A percentile compares a stretch with the other conserved stretches of the same genome.
Conservation (phyloP, 2,888 invertebrate genomes). For the Acronicta leporina region DNA sequence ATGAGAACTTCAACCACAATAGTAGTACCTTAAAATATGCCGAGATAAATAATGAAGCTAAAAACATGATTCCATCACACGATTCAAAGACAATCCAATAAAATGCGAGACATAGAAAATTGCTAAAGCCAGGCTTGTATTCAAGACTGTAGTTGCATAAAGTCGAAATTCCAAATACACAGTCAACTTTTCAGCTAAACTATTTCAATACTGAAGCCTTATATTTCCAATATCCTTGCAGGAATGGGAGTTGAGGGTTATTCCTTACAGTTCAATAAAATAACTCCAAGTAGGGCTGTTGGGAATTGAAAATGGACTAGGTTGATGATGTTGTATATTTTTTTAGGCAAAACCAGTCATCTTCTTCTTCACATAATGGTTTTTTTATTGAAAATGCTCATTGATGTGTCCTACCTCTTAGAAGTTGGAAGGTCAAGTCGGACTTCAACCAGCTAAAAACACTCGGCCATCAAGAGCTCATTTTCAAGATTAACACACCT, state of each 20-base stretch:
- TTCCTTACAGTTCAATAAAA: constrained; percentile 27
- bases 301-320: neutral
- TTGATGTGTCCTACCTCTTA: no score
- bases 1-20: no score
- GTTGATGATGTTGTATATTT: neutral
- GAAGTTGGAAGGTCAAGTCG: no score
- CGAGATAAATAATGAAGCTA: constrained; percentile 5
- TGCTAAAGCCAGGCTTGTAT: constrained; percentile 20
- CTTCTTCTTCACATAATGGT: no score
- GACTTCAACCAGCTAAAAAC: no score
- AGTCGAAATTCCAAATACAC: constrained; percentile 42
- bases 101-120: constrained; percentile 21
- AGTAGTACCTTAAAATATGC: no score
- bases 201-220: constrained; percentile 57
- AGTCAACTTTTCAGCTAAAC: constrained; percentile 45
- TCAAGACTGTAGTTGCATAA: constrained; percentile 23
- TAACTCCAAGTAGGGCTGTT: constrained; percentile 10
- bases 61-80: constrained; percentile 6
- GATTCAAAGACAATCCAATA: constrained; percentile 29
- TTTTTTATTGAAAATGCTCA: no score
- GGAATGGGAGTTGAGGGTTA: constrained; percentile 32
- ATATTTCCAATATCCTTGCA: constrained; percentile 53
- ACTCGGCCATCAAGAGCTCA: no score
- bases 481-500: no score
- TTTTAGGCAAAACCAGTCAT: no score